phyloP scores from a whole-genome alignment of 2,888 invertebrate species.

The Esperia sulphurella region DNA sequence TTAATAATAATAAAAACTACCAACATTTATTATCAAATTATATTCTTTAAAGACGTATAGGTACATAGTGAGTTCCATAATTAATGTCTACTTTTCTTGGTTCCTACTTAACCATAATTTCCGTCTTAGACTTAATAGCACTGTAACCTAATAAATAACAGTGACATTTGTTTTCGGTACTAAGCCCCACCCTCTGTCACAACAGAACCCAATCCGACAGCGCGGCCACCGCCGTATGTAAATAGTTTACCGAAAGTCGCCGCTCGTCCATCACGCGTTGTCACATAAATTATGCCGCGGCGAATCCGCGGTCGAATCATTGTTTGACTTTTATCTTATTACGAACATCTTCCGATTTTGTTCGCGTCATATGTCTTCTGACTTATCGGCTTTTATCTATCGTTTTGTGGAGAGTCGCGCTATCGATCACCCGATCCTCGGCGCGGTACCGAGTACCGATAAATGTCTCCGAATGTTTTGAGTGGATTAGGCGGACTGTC shows the following conservation, averaged over 20 bases:
- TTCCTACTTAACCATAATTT: constrained; percentile 39
- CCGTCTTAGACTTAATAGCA: constrained; percentile 70
- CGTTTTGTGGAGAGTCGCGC: constrained; percentile 75
- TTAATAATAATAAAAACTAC: too few relatives aligned
- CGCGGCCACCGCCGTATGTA: constrained; percentile 74
- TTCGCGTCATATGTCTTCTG: constrained; percentile 79
- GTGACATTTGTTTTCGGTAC: constrained; percentile 77
- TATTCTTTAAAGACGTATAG: too few relatives aligned
- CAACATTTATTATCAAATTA: too few relatives aligned
- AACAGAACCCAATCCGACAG: constrained; percentile 75
- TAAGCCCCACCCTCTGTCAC: constrained; percentile 78
- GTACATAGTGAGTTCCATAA: too few relatives aligned
- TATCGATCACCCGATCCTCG: constrained; percentile 73
- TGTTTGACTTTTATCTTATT: constrained; percentile 80
- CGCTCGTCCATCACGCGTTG: constrained; percentile 79
- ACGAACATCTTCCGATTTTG: constrained; percentile 79
- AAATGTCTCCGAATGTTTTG: constrained; percentile 77
- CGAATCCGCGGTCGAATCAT: constrained; percentile 79
- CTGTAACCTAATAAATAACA: constrained; percentile 77
- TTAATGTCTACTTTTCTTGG: too few relatives aligned
- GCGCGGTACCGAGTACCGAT: constrained; percentile 51
- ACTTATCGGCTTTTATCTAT: constrained; percentile 78
- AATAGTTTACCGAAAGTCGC: constrained; percentile 79
- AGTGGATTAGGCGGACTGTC: constrained; percentile 74
- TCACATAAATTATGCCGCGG: constrained; percentile 80